These are phyloP conservation scores for Pseudolaguvia tuberculata DNA, from an alignment of 2,113 vertebrate genomes.

Conservation along the genomic window DNA sequence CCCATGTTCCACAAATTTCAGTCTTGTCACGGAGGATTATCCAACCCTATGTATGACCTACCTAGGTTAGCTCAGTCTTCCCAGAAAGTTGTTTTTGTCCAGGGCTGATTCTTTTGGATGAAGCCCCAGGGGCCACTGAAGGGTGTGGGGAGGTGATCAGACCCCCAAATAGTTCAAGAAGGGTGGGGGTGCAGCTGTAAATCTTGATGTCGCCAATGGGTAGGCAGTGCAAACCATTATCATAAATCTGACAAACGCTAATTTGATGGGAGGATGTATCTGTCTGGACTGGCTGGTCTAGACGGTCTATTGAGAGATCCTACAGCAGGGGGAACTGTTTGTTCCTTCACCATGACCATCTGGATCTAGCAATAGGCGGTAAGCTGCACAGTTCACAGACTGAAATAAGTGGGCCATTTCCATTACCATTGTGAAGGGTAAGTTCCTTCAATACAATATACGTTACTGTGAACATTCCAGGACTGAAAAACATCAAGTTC, in stretches of 20 bases:
- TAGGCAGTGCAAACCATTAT: conserved; percentile 97
- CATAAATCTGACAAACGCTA: conserved; percentile 99
- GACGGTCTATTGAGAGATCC: conserved; percentile 98
- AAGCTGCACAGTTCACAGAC: conserved; percentile 85
- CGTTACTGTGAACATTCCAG: conserved; percentile 13
- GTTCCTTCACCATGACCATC: conserved; percentile 88
- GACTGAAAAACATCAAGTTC: conserved; percentile 1
- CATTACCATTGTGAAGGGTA: conserved; percentile 72
- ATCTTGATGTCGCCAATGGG: conserved; percentile 98
- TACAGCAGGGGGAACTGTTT: conserved; percentile 91
- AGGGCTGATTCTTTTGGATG: conserved; percentile 51
- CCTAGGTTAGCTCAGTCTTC: conserved; percentile 64
- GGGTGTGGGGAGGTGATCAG: conserved; percentile 43
- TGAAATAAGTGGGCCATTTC: conserved; percentile 78
- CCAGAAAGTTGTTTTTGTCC: conserved; percentile 49
- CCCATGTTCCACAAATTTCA: conserved; percentile 61
- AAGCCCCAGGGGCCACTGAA: conserved; percentile 34
- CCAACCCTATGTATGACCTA: conserved; percentile 57
- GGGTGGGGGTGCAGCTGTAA: conserved; percentile 76
- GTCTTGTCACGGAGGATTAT: conserved; percentile 69
- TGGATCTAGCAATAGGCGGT: conserved; percentile 94
- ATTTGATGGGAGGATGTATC: conserved; percentile 99
- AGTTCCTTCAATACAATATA: conserved; percentile 35
- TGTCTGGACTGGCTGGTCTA: conserved; percentile 99
- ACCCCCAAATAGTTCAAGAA: conserved; percentile 33